Evolutionary conservation across 2,113 vertebrate genomes (phyloP).

Genomic region (Phycodurus eques): DNA sequence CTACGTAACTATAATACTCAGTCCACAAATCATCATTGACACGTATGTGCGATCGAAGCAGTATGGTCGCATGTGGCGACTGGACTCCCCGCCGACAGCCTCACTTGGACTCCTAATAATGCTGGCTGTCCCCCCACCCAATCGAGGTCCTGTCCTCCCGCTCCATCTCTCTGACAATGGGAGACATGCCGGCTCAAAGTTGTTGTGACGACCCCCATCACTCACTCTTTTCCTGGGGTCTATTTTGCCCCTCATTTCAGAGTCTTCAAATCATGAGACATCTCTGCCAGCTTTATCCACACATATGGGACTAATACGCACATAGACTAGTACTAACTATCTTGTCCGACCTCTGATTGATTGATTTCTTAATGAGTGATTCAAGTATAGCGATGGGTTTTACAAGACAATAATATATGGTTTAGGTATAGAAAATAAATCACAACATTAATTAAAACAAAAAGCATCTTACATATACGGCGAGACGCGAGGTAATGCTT

Average conservation of each 20-base stretch:
- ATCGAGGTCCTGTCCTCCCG: constrained; percentile 51
- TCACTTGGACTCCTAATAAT: constrained; percentile 74
- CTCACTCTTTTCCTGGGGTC: constrained; percentile 26
- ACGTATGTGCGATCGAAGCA: constrained; percentile 7
- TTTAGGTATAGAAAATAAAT: too few relatives aligned
- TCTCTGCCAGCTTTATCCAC: constrained; percentile 55
- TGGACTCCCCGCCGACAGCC: constrained; percentile 63
- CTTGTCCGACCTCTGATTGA: background rate
- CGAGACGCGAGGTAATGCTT: too few relatives aligned
- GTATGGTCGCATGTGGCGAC: constrained; percentile 59
- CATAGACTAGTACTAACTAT: background rate
- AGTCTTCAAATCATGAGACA: constrained; percentile 71
- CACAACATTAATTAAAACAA: too few relatives aligned
- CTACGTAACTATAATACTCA: background rate
- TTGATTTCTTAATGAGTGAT: background rate
- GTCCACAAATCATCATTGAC: constrained; percentile 41
- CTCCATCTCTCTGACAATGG: constrained; percentile 66
- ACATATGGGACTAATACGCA: constrained; percentile 30
- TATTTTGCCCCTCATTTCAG: constrained; percentile 49
- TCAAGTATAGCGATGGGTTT: background rate
- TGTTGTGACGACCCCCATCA: constrained; percentile 72
- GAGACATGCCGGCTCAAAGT: constrained; percentile 62
- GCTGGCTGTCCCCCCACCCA: constrained; percentile 42
- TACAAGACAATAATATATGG: too few relatives aligned
- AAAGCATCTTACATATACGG: too few relatives aligned